Evolutionary conservation across 2,888 invertebrate species (phyloP).

Genomic region (Drosophila kuntzei): DNA sequence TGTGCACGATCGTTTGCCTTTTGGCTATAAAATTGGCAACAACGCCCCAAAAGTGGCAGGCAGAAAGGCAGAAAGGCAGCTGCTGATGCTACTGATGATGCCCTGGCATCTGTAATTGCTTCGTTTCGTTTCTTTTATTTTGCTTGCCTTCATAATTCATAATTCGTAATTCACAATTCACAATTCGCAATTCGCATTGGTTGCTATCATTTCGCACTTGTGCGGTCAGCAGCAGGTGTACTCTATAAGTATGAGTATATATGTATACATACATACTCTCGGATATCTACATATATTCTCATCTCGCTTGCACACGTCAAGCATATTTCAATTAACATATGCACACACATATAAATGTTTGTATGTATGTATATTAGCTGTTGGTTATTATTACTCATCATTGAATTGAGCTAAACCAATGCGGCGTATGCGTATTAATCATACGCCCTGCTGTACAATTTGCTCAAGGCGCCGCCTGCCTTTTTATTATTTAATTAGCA

Average conservation of each 20-base stretch:
- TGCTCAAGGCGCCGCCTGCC: conserved; percentile 51
- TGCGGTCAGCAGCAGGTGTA: conserved; percentile 77
- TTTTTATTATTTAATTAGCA: conserved; percentile 82
- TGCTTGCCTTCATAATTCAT: conserved; percentile 63
- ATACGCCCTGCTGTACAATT: conserved; percentile 44
- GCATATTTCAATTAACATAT: conserved; percentile 54
- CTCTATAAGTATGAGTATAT: conserved; percentile 27
- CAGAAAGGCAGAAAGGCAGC: conserved; percentile 44
- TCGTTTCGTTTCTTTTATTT: conserved; percentile 30
- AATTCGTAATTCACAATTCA: conserved; percentile 60
- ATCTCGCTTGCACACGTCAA: conserved; percentile 45
- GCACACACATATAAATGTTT: conserved; percentile 3
- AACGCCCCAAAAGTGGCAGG: conserved; percentile 64
- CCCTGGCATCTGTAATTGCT: conserved; percentile 59
- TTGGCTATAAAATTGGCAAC: conserved; percentile 77
- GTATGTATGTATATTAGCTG: conserved; percentile 15
- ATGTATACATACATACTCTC: background rate
- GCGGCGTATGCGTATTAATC: conserved; percentile 69
- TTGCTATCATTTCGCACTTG: conserved; percentile 76
- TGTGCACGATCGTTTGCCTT: conserved; percentile 57
- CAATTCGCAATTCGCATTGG: conserved; percentile 59
- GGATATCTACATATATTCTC: conserved; percentile 5
- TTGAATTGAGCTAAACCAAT: conserved; percentile 53
- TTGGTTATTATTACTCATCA: conserved; percentile 75
- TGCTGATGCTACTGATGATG: conserved; percentile 30